Evolutionary conservation across 2,797 vertebrate genomes (phyloP), one percentile per base, ranked within the genome.

Genomic region (Thripadectes ignobilis): DNA sequence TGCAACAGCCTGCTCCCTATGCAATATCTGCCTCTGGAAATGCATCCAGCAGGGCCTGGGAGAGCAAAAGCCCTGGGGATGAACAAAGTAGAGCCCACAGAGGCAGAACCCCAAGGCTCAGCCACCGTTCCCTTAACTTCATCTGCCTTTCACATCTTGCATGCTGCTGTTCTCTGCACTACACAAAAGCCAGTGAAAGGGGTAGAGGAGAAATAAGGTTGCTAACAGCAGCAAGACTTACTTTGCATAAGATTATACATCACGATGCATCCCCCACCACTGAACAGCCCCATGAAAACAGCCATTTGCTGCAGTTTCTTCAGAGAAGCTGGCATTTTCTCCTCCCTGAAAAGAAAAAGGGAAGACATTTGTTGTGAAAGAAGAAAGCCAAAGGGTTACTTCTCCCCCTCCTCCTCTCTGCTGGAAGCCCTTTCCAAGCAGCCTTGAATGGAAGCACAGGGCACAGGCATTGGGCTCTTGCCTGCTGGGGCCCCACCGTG

Each of bases 171-270:
- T 89, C 89, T 88, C 68, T 66, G 52, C 0, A 2, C 63, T 69
- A 59, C 72, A 85, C 88, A 95, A 86, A 95, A 71, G 71, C 46
- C 61, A 89, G 49, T 65, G 79, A 74, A 61, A 91, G 67, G 49
- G 55, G 41, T 34, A 84, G 84, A 80, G 72, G 61, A 83, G 90
- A 73, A 90, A 93, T 54, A 61, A 89, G 62, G 89, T 65, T 84
- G 66, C 83, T 57, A 65, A 54, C 69, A 79, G 54, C 49, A 62
- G 58, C 26, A 7, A 36, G 76, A 97, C 98, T 98, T 96, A 99
- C 98, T 98, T 92, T 99, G 98, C 93, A 98, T 97, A 48, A 98
- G 97, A 80, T 97, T 98, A 94, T 99, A 98, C 98, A 98, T 97
- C 81, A 98, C 84, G 49, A 97, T 76, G 49, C 96, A 96, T 62